Evolutionary conservation across 2,797 vertebrate species (phyloP).

Genomic region (Australoheros facetus): DNA sequence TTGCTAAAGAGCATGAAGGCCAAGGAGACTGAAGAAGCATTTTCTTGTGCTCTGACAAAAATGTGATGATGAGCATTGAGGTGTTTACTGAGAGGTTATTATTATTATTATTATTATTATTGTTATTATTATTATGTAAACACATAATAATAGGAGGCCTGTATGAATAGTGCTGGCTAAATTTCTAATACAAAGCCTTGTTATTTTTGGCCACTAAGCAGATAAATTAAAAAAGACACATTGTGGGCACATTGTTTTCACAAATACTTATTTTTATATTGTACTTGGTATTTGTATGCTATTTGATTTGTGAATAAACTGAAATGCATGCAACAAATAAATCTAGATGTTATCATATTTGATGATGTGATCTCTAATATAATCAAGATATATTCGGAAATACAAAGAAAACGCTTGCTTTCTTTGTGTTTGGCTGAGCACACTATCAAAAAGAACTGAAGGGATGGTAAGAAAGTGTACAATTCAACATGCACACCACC

Average conservation of each 20-base stretch:
- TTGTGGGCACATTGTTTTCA: too few relatives aligned
- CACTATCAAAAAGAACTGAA: neutral
- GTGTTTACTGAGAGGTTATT: slow-evolving; percentile 8
- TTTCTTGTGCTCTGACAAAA: neutral
- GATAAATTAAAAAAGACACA: slow-evolving; percentile 36
- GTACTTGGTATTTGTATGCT: too few relatives aligned
- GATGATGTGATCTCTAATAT: neutral
- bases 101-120: neutral
- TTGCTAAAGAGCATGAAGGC: neutral
- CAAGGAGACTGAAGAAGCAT: neutral
- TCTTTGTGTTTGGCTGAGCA: slow-evolving; percentile 2
- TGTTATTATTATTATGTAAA: too few relatives aligned
- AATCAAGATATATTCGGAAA: neutral
- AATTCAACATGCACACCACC: neutral
- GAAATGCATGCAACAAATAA: slow-evolving; percentile 3
- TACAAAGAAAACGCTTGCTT: neutral
- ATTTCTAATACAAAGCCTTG: slow-evolving; percentile 25
- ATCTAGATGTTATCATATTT: slow-evolving; percentile 13
- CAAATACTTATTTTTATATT: too few relatives aligned
- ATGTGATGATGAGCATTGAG: neutral
- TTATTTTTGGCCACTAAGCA: slow-evolving; percentile 28
- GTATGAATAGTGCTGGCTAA: neutral
- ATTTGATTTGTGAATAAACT: too few relatives aligned
- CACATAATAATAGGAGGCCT: neutral
- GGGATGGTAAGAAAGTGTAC: neutral